Evolutionary conservation across 2,797 vertebrate species (phyloP).

Genomic region (Halcyon badia): DNA sequence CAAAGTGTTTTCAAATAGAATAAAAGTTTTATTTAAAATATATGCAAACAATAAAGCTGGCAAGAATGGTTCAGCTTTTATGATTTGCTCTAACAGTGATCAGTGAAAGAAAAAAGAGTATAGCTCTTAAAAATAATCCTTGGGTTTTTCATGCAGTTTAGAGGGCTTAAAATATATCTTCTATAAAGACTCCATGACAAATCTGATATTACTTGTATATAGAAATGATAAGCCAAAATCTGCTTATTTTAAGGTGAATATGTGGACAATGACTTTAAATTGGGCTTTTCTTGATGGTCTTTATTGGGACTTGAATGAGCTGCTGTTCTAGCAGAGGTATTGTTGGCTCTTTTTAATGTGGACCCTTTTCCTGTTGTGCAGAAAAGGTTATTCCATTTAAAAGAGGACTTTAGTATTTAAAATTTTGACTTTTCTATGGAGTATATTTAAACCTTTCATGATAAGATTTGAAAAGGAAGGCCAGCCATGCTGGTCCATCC

Average conservation of each 20-base stretch:
- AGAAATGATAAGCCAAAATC: slow-evolving; percentile 41
- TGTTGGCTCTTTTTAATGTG: background rate
- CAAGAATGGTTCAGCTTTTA: slow-evolving; percentile 13
- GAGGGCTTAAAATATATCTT: slow-evolving; percentile 61
- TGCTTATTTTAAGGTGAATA: slow-evolving; percentile 43
- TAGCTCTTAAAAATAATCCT: slow-evolving; percentile 63
- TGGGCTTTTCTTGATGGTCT: background rate
- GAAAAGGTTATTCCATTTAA: background rate
- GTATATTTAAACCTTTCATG: background rate
- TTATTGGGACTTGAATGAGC: background rate
- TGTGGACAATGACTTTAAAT: slow-evolving; percentile 30
- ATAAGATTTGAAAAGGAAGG: background rate
- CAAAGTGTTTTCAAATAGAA: slow-evolving; percentile 27
- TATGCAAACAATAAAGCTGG: slow-evolving; percentile 29
- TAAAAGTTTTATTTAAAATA: slow-evolving; percentile 37
- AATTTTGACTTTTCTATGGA: background rate
- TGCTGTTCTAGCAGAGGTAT: background rate
- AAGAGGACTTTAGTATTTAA: background rate
- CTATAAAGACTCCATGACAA: slow-evolving; percentile 58
- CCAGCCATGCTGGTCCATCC: background rate
- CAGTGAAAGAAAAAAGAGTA: slow-evolving; percentile 45
- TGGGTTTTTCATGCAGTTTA: slow-evolving; percentile 48
- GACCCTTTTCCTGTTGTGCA: background rate
- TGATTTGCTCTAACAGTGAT: slow-evolving; percentile 45
- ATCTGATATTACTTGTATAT: slow-evolving; percentile 63